Conservation (phyloP, 2,797 vertebrate genomes). For the Coregonus ussuriensis region DNA sequence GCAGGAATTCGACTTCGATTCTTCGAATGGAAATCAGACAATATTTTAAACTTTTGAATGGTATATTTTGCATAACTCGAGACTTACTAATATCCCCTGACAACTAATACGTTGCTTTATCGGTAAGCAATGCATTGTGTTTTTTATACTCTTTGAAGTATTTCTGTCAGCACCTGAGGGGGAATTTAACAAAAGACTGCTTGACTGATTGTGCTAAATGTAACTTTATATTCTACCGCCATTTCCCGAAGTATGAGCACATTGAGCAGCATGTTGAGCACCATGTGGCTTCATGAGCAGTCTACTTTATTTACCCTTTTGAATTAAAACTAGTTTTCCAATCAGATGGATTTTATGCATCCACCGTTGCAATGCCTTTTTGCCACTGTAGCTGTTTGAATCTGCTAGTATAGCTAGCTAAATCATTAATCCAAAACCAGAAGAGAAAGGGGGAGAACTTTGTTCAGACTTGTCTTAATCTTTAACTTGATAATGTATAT, state of each 20-base stretch:
- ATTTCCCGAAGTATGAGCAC: constrained; percentile 67
- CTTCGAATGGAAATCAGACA: constrained; percentile 15
- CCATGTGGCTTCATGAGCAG: constrained; percentile 61
- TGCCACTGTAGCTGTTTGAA: not conserved
- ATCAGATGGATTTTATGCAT: not conserved
- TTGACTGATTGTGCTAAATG: constrained; percentile 65
- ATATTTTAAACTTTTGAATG: constrained; percentile 23
- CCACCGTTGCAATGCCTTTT: constrained; percentile 1
- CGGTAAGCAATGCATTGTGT: constrained; percentile 54
- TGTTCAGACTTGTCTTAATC: constrained; percentile 18
- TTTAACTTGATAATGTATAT: constrained; percentile 3
- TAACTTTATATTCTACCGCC: constrained; percentile 83
- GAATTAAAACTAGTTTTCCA: not conserved
- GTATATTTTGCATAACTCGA: not conserved
- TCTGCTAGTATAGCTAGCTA: constrained; percentile 35
- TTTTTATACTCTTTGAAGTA: not conserved
- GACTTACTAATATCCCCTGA: not conserved
- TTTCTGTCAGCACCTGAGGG: not conserved
- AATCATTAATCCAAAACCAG: constrained; percentile 60
- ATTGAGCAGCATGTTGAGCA: constrained; percentile 47
- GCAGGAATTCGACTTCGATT: constrained; percentile 43
- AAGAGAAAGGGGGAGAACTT: constrained; percentile 30
- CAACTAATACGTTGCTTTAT: not conserved
- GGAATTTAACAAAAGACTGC: constrained; percentile 56
- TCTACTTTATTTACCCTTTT: not conserved